Base-by-base conservation (phyloP, 2,888 invertebrate species). In the Brachypalpus laphriformis region DNA sequence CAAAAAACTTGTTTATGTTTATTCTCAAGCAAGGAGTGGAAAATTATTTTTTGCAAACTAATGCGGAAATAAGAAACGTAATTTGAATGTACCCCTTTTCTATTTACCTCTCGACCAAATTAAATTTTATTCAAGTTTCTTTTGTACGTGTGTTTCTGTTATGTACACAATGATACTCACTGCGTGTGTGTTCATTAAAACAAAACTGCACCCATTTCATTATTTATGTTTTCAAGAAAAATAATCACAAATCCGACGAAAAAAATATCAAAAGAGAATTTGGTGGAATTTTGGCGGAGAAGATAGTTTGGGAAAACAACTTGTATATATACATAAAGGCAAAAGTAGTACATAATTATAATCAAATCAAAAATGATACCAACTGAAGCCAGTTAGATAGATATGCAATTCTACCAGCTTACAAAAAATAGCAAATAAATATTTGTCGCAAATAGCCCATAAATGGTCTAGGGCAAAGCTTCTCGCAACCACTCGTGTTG, bases 221-320 rank as follows among this genome's bases (percentile, higher is more conserved):
- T 25, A 42, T 59, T 59, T 59, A 59, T 42, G 25, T 42, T 40
- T n/a, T 56, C 40, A 25, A 59, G 40, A 14, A 14, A 25, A 59
- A 42, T 40, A 59, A 59, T 40, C 59, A 59, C 25, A 14, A 49
- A 49, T 1, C 6, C 6, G n/a, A 3, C 18, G 8, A 25, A 59
- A 16, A 59, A 16, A 22, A 20, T 22, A 37, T 9, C 8, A 25
- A 40, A 22, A 34, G 2, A 3, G 18, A n/a, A 22, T 2, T 22
- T n/a, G 22, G 16, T n/a, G 25, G 9, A 34, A 9, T 34, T 34
- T 34, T 34, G 34, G 34, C 34, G 9, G 34, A 34, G 34, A 34
- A 34, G 34, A 34, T 34, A 9, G 7, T 34, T 34, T 34, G 3
- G 1, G 8, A 34, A 34, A 34, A 28, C 28, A 28, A 28, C 28